Conservation (phyloP, 1,140 invertebrate species). For the Heliconius eleuchia region DNA sequence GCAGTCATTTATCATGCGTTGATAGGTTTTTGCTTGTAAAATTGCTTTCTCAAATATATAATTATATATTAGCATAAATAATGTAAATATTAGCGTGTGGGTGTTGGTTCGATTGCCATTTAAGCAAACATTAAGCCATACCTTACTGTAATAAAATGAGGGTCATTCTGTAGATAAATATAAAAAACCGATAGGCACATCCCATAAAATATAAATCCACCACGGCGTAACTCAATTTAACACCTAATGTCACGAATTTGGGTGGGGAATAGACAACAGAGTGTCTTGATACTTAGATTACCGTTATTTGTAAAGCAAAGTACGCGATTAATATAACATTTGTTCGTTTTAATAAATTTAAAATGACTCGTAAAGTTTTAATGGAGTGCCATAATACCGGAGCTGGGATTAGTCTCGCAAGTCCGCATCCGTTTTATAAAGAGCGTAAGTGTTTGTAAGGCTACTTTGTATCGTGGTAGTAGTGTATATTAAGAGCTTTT, state of each 20-base stretch:
- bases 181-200: no score
- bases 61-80: no score
- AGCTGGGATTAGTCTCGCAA: constrained; percentile 8
- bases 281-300: background rate
- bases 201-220: no score
- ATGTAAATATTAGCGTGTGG: background rate
- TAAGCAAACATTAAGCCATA: background rate
- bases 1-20: background rate
- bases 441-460: background rate
- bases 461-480: background rate
- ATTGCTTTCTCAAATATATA: no score
- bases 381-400: constrained; percentile 2
- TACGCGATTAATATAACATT: background rate
- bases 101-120: background rate
- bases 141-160: no score
- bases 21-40: background rate
- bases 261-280: no score
- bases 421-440: background rate
- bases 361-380: constrained; percentile 2
- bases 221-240: no score
- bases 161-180: no score
- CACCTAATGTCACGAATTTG: no score
- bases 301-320: background rate
- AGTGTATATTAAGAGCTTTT: background rate
- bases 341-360: background rate